A percentile compares a stretch with the other conserved stretches of the same genome.
These are phyloP conservation scores for Hydropsyche betteni DNA, from an alignment of 2,888 invertebrate species.

Conservation along the genomic window DNA sequence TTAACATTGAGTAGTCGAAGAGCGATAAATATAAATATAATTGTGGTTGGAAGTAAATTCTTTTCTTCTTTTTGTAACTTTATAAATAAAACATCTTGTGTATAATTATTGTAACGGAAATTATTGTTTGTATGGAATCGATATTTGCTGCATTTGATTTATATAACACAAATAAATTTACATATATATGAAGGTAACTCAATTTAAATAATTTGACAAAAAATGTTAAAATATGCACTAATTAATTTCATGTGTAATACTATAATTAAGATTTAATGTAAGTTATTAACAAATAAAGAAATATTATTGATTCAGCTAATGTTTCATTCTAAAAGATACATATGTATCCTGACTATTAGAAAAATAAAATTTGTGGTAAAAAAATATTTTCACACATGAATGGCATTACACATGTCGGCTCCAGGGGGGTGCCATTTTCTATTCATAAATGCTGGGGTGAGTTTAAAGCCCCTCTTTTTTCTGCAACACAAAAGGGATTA, in stretches of 20 bases:
- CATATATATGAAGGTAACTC: conserved; percentile 1
- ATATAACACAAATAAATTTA: conserved; percentile 5
- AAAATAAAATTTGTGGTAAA: conserved; percentile 48
- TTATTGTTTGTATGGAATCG: conserved; percentile 12
- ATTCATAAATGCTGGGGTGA: conserved; percentile 38
- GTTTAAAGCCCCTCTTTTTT: conserved; percentile 43
- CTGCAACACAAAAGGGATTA: conserved; percentile 50
- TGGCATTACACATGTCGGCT: conserved; percentile 45
- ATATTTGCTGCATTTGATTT: conserved; percentile 7
- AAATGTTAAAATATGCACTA: conserved; percentile 39
- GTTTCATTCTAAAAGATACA: conserved; percentile 32
- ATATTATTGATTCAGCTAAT: conserved; percentile 46
- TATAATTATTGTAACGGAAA: conserved; percentile 21
- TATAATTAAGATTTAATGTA: conserved; percentile 51
- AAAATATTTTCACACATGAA: conserved; percentile 49
- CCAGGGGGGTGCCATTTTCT: conserved; percentile 38
- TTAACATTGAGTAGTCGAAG: conserved; percentile 36
- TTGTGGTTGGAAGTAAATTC: background rate
- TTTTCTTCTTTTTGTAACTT: background rate
- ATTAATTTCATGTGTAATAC: conserved; percentile 50
- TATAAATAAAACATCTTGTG: background rate
- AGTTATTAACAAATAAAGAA: conserved; percentile 52
- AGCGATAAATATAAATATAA: background rate
- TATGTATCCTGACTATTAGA: conserved; percentile 32
- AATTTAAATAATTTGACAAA: conserved; percentile 29